Percentiles rank a stretch among this genome's conserved stretches.
phyloP scores from a whole-genome alignment of 2,113 vertebrate genomes.

The Hemibagrus wyckioides region DNA sequence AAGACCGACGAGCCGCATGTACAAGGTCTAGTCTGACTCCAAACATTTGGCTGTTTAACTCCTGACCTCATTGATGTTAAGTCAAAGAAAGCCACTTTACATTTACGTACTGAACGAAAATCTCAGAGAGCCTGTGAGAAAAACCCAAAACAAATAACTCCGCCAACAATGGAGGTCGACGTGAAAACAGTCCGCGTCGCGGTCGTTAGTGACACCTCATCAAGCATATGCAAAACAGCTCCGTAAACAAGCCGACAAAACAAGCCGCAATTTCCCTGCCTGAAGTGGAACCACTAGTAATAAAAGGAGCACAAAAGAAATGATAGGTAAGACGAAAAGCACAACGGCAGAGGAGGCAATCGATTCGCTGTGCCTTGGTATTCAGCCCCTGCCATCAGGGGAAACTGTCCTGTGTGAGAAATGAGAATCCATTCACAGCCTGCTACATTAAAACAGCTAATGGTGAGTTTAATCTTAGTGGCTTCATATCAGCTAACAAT shows the following conservation, averaged over 20 bases:
- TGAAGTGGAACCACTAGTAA: neutral
- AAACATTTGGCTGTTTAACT: neutral
- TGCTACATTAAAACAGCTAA: slow-evolving; percentile 17
- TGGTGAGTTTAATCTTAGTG: slow-evolving; percentile 13
- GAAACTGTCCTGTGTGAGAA: neutral
- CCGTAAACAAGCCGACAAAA: slow-evolving; percentile 24
- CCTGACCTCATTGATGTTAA: neutral
- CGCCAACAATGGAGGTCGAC: neutral
- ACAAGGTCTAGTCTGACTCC: neutral
- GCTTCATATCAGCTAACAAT: neutral
- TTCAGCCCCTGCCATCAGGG: neutral
- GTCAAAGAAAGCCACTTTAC: neutral
- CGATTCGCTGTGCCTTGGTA: slow-evolving; percentile 17
- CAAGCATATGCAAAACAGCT: slow-evolving; percentile 32
- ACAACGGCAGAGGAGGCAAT: slow-evolving; percentile 10
- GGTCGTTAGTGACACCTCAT: slow-evolving; percentile 22
- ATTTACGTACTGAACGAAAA: neutral
- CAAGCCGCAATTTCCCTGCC: neutral
- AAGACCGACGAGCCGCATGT: no score
- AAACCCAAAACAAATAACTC: neutral
- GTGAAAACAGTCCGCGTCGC: neutral
- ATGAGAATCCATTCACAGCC: neutral
- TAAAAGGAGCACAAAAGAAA: slow-evolving; percentile 30
- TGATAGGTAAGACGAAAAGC: slow-evolving; percentile 9
- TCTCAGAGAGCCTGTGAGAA: neutral